Evolutionary conservation across 1,140 invertebrate species (phyloP).

Genomic region (Oncopodura yosiiana): DNA sequence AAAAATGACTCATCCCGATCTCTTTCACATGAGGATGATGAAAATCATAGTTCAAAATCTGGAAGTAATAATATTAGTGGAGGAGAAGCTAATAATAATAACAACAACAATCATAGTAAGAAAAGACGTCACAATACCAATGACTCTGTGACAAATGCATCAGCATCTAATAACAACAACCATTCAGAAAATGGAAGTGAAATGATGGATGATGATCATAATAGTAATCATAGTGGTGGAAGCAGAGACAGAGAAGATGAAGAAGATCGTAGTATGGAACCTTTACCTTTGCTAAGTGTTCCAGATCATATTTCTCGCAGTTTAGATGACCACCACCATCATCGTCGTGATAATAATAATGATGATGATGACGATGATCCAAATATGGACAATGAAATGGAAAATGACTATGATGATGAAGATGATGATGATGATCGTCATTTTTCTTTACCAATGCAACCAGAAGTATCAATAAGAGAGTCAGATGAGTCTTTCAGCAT

Average conservation of each 20-base stretch:
- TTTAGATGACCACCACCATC: not conserved
- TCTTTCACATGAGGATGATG: too few species aligned
- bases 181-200: not conserved
- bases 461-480: conserved; percentile 30
- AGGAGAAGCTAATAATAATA: not conserved
- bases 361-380: conserved; percentile 9
- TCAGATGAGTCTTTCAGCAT: conserved; percentile 28
- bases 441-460: conserved; percentile 24
- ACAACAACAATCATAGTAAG: conserved; percentile 6
- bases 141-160: too few species aligned
- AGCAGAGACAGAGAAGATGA: too few species aligned
- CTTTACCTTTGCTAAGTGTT: not conserved
- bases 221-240: too few species aligned
- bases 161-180: conserved; percentile 4
- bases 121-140: not conserved
- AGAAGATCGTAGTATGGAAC: not conserved
- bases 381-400: conserved; percentile 16
- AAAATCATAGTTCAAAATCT: conserved; percentile 1
- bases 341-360: conserved; percentile 4
- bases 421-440: conserved; percentile 27
- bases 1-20: too few species aligned
- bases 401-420: conserved; percentile 16
- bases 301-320: not conserved
- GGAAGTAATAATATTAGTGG: conserved; percentile 8
- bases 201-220: not conserved